Base-by-base conservation (phyloP, 2,113 vertebrate genomes). In the Callorhinus ursinus region DNA sequence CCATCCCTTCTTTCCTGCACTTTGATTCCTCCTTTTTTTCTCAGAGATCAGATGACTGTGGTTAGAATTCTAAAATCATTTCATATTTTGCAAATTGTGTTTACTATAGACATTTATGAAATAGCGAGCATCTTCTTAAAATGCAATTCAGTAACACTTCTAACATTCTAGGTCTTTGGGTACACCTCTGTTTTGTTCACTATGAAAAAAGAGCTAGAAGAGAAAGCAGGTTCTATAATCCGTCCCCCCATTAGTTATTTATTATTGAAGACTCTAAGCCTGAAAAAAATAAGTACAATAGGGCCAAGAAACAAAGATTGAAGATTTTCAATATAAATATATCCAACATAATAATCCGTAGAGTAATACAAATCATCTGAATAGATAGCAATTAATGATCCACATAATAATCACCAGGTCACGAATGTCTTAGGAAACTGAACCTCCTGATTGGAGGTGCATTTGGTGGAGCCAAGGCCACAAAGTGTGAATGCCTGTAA, bases 1-100 rank as follows among this genome's bases (percentile, higher is more conserved):
- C 89, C 42, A 51, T 11, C 53, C 65, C 95, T 91, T 91, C 59
- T 89, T 12, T 51, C 28, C 42, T 84, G 33, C 13, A 31, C 33
- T 53, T 46, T 59, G 74, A 92, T 87, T 69, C 82, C 98, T 63
- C 69, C 93, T 97, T 51, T 90, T 96, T 57, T 7, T 91, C 96
- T 95, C 72, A n/a, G 69, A 95, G 84, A 28, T 28, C 96, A 19
- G 28, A 93, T 51, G 26, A 90, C 28, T 96, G 39, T 72, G 83
- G 94, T 74, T 97, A 89, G 65, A 97, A 97, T 87, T 93, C 82
- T 95, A 84, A 93, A 93, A 86, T 89, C n/a, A 86, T 94, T 97
- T 97, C 36, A 57, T 67, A 93, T 69, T n/a, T 91, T 92, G 89
- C 15, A 95, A 28, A 74, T 55, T 80, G 57, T 63, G 49, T 96